Percentiles rank a stretch among this genome's conserved stretches.
phyloP scores from a whole-genome alignment of 2,113 vertebrate species.

The Atherinomorus stipes region DNA sequence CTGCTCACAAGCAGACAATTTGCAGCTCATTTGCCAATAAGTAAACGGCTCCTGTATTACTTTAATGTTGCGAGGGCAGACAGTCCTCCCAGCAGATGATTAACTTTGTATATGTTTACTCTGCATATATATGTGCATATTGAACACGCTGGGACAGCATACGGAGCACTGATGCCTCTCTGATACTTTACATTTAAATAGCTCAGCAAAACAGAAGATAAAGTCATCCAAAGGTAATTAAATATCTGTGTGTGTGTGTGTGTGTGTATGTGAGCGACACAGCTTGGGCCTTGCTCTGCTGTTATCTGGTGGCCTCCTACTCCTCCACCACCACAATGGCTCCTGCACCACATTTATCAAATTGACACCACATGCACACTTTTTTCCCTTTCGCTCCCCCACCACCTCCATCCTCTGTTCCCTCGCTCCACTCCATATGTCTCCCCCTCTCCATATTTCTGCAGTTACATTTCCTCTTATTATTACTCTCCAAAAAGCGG shows the following conservation, averaged over 20 bases:
- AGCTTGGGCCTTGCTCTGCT: conserved; percentile 63
- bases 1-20: conserved; percentile 13
- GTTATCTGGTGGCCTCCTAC: conserved; percentile 76
- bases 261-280: conserved; percentile 30
- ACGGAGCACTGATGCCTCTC: conserved; percentile 6
- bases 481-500: conserved; percentile 54
- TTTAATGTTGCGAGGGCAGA: not conserved
- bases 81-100: not conserved
- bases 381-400: conserved; percentile 22
- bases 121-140: not conserved
- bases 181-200: conserved; percentile 37
- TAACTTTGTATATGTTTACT: not conserved
- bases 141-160: conserved; percentile 9
- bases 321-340: conserved; percentile 68
- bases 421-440: conserved; percentile 29
- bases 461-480: conserved; percentile 63
- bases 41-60: not conserved
- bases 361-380: conserved; percentile 56
- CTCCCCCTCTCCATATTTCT: conserved; percentile 55
- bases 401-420: conserved; percentile 34
- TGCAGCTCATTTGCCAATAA: conserved; percentile 22
- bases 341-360: conserved; percentile 78
- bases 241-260: conserved; percentile 19
- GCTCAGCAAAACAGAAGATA: conserved; percentile 43
- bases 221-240: conserved; percentile 49